Evolutionary conservation across 1,140 invertebrate genomes (phyloP), one percentile per base, ranked within the genome.

Genomic region (Dolichoris vasculosae): DNA sequence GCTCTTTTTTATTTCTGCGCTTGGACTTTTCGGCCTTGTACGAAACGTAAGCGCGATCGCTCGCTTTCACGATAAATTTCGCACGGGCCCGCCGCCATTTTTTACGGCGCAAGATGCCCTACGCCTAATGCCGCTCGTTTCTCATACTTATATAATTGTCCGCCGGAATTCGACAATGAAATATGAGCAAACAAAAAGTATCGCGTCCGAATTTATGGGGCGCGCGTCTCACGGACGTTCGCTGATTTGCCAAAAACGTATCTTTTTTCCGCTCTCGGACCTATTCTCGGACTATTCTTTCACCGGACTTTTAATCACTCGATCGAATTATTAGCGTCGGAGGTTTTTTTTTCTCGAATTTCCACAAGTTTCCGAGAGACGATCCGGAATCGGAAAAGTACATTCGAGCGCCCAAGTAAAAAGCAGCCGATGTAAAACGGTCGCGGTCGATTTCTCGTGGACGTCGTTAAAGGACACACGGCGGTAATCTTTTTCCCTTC

Each of bases 341-440:
- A 2, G 9, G 26, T 26, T 13, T 71, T 46, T 82, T 30, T 77
- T 17, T 17, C 15, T 9, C 11, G 48, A 17, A 17, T 51, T 51
- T 51, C 48, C 48, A 15, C 2, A 17, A 11, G 20, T 51, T 51
- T 17, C 6, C 8, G 7, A 51, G 48, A 7, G 15, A n/a, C n/a
- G n/a, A n/a, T n/a, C n/a, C n/a, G n/a, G n/a, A n/a, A n/a, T n/a
- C n/a, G n/a, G n/a, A n/a, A n/a, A n/a, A n/a, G n/a, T n/a, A n/a
- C n/a, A n/a, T n/a, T n/a, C n/a, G n/a, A 46, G 43, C 43, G 43
- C 13, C 38, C 32, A 55, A n/a, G 46, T 43, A 80, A 80, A 67
- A 80, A 46, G 43, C 84, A 43, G 32, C 7, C 32, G 15, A 80
- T 69, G 78, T 32, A 83, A 84, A 86, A 40, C 40, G 78, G 48